Evolutionary conservation across 2,797 vertebrate genomes (phyloP), one percentile per base, ranked within the genome.

Genomic region (Ceryle rudis): DNA sequence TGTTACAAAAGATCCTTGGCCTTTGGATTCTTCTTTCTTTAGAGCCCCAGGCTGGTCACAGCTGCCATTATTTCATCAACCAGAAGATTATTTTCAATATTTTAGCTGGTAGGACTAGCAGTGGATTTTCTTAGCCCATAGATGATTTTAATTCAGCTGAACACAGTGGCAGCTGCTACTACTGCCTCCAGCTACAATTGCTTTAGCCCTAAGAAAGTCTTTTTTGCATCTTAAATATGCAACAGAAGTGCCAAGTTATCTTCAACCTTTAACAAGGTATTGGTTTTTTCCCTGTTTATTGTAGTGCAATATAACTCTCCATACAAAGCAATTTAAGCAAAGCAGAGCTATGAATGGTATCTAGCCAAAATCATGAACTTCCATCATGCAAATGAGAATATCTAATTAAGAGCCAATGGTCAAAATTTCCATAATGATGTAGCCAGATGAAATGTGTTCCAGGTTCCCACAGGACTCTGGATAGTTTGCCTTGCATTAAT

Each of bases 391-490:
- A 97, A 96, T 97, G 39, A 74, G 82, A 96, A 92, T 74, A 57
- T 21, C 85, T 97, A 97, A 96, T 97, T 97, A 97, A 96, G 70
- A 97, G 78, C 65, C 95, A 97, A 75, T 97, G 91, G 57, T 96
- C 94, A 97, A 95, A 91, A 97, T 97, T 96, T 97, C 77, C 93
- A 91, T 96, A 97, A 96, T 93, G 86, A 94, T 92, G 64, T 67
- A 97, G 89, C 49, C 81, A 91, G 92, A 95, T 89, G 42, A 93
- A 97, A 96, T 93, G 57, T 92, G 75, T 92, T 96, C 41, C 77
- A 86, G 23, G 52, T 95, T 95, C 92, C 94, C 91, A 4, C 81
- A 96, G 79, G 94, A 97, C 81, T 93, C 69, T 86, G 73, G 62
- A 62, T 79, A 91, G 31, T 69, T 96, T 94, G 79, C 95, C 81